Evolutionary conservation across 2,797 vertebrate genomes (phyloP).

Genomic region (Sebastes hubbsi): DNA sequence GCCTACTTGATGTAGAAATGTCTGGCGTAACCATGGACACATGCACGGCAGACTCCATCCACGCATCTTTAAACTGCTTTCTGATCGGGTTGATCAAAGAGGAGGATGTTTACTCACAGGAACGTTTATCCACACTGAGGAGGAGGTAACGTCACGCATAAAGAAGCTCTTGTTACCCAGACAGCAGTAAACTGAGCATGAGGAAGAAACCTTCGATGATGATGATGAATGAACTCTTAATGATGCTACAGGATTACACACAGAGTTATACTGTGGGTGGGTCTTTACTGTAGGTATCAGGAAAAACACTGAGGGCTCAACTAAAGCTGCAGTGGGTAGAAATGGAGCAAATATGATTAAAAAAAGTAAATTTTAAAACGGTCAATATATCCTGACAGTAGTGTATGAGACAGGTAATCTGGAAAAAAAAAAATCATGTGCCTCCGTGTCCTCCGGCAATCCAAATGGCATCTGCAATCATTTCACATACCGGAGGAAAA

Average conservation of each 20-base stretch:
- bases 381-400: no score
- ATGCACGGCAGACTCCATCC: background rate
- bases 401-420: no score
- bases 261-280: background rate
- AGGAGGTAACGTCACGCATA: background rate
- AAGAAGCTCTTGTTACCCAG: conserved; percentile 20
- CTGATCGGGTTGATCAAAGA: conserved; percentile 5
- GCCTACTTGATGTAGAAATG: background rate
- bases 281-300: background rate
- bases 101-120: conserved; percentile 6
- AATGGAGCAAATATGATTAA: no score
- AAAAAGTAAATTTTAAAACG: no score
- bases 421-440: no score
- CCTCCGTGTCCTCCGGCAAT: no score
- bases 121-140: background rate
- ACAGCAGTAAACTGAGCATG: conserved; percentile 11
- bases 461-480: no score
- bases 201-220: background rate
- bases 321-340: no score
- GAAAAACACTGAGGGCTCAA: background rate
- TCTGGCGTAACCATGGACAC: conserved; percentile 13
- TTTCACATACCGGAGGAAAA: no score
- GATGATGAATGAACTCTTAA: background rate
- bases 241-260: background rate
- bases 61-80: background rate